Percentiles rank a stretch among this genome's conserved stretches.
These are phyloP conservation scores for Microcebus griseorufus DNA, from an alignment of 2,113 vertebrate species.

Conservation along the genomic window DNA sequence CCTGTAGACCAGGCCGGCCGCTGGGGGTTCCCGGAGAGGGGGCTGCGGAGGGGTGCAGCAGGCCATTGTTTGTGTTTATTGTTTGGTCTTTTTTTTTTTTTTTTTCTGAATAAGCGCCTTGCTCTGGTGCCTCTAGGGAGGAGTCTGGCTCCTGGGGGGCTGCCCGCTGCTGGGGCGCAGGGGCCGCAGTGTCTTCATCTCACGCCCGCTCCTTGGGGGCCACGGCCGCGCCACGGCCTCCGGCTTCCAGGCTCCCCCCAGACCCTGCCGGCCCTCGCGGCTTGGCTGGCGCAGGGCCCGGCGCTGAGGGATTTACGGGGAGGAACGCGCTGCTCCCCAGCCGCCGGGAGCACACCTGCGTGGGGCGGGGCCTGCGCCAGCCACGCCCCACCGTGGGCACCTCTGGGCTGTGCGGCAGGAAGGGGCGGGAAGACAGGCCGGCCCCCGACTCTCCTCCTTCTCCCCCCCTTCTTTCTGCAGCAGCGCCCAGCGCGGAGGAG, in stretches of 20 bases:
- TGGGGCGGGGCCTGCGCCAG: rapidly evolving
- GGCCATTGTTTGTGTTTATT: too few relatives aligned
- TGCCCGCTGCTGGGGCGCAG: too few relatives aligned
- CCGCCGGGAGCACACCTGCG: neutral
- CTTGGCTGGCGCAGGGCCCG: neutral
- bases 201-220: too few relatives aligned
- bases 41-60: neutral
- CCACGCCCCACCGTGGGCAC: neutral
- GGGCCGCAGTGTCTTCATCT: too few relatives aligned
- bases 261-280: neutral
- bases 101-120: neutral
- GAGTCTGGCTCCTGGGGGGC: neutral
- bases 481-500: too few relatives aligned
- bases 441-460: neutral
- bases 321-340: neutral
- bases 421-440: neutral
- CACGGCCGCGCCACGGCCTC: too few relatives aligned
- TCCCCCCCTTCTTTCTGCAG: neutral
- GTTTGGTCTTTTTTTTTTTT: neutral
- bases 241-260: neutral
- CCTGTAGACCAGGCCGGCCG: neutral
- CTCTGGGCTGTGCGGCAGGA: neutral
- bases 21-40: neutral
- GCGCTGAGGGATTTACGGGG: neutral
- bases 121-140: neutral